phyloP scores from a whole-genome alignment of 2,888 invertebrate genomes.

The Plagodis dolabraria region DNA sequence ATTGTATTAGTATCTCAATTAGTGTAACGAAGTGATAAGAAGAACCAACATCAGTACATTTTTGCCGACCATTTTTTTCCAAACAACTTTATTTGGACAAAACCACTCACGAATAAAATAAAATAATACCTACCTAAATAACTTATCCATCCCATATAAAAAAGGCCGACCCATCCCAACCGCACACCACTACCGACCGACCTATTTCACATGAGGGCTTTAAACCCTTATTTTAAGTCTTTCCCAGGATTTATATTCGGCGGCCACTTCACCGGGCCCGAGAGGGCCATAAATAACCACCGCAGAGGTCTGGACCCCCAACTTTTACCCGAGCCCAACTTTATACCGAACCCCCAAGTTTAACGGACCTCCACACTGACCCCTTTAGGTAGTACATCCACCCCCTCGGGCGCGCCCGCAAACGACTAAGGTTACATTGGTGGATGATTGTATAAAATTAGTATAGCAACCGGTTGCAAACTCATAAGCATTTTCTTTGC shows the following conservation, averaged over 20 bases:
- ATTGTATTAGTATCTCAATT: no score
- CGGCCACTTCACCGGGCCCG: conserved; percentile 79
- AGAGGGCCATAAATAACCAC: conserved; percentile 82
- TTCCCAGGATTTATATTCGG: conserved; percentile 81
- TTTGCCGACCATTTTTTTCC: no score
- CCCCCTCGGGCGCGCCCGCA: conserved; percentile 58
- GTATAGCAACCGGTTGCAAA: neutral
- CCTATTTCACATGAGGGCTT: conserved; percentile 47
- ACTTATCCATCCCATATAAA: conserved; percentile 32
- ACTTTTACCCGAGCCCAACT: conserved; percentile 50
- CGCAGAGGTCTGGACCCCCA: conserved; percentile 67
- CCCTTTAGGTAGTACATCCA: conserved; percentile 26
- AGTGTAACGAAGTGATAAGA: no score
- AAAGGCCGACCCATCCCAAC: conserved; percentile 28
- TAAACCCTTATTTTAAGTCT: conserved; percentile 73
- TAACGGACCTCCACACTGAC: conserved; percentile 29
- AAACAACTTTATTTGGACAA: conserved; percentile 1
- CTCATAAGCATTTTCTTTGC: neutral
- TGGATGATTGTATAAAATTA: conserved; percentile 32
- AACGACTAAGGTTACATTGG: conserved; percentile 77
- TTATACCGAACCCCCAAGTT: conserved; percentile 32
- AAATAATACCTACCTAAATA: conserved; percentile 13
- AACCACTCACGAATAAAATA: conserved; percentile 2
- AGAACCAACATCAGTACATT: no score
- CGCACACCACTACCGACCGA: conserved; percentile 39